A percentile compares a stretch with the other conserved stretches of the same genome.
Conservation (phyloP, 2,888 invertebrate genomes). For the Tillus elongatus region DNA sequence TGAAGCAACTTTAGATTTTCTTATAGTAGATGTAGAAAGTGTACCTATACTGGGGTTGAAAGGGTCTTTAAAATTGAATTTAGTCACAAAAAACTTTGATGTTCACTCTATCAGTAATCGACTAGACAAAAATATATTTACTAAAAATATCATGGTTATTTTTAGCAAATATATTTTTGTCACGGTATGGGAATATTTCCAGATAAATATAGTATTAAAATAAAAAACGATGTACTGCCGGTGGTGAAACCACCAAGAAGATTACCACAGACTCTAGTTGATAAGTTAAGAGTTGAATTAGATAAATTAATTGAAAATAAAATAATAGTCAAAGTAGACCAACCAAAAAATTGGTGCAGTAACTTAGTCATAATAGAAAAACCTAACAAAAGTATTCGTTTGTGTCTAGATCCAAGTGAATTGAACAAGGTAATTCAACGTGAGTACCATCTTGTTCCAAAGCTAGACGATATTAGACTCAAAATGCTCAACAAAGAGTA, state of each 20-base stretch:
- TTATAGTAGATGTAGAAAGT: no score
- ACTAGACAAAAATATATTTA: no score
- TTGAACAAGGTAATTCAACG: constrained; percentile 15
- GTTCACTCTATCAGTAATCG: no score
- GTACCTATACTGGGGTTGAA: no score
- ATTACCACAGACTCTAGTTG: constrained; percentile 3
- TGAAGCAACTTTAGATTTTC: no score
- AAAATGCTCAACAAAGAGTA: constrained; percentile 14
- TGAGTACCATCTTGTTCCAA: constrained; percentile 16
- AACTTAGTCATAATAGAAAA: constrained; percentile 8
- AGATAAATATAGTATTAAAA: no score
- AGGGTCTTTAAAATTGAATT: no score
- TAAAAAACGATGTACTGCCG: no score
- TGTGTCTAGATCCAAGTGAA: constrained; percentile 16
- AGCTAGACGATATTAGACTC: constrained; percentile 15
- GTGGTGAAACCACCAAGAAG: constrained; percentile 10
- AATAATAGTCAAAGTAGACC: constrained; percentile 8
- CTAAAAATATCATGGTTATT: no score
- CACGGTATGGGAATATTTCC: no score
- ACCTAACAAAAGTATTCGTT: constrained; percentile 15
- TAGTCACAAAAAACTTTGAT: no score
- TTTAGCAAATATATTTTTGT: no score
- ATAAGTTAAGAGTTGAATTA: constrained; percentile 8
- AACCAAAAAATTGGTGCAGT: constrained; percentile 13
- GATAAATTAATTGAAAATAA: constrained; percentile 8